These are phyloP conservation scores for Drosophila villosipedis DNA, from an alignment of 2,888 invertebrate species.

Conservation along the genomic window DNA sequence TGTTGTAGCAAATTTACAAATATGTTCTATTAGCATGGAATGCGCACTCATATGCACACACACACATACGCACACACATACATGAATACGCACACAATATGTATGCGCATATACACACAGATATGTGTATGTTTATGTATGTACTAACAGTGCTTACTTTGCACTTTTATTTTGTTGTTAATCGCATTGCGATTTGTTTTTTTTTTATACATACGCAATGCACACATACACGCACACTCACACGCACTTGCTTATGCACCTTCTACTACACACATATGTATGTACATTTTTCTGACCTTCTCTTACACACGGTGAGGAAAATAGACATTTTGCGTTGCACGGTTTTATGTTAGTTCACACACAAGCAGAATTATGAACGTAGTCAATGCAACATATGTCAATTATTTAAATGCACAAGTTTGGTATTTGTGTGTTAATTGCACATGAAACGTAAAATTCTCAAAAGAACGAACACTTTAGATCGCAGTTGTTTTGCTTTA, in stretches of 20 bases:
- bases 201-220: conserved; percentile 60
- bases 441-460: conserved; percentile 58
- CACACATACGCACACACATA: conserved; percentile 4
- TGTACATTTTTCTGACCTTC: conserved; percentile 78
- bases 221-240: conserved; percentile 31
- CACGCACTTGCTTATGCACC: conserved; percentile 63
- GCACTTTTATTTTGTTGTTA: conserved; percentile 60
- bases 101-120: conserved; percentile 24
- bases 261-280: conserved; percentile 50
- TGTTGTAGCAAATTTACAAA: conserved; percentile 62
- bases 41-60: conserved; percentile 29
- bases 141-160: conserved; percentile 48
- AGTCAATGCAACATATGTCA: conserved; percentile 24
- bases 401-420: conserved; percentile 33
- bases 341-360: conserved; percentile 16
- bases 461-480: conserved; percentile 61
- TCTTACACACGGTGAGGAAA: conserved; percentile 59
- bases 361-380: conserved; percentile 4
- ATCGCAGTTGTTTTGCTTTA: conserved; percentile 63
- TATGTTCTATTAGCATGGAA: conserved; percentile 60
- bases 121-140: conserved; percentile 22
- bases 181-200: conserved; percentile 51
- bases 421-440: conserved; percentile 43
- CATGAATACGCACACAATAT: conserved; percentile 5
- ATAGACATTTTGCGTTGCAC: conserved; percentile 36